Base-by-base conservation (phyloP, 1,140 invertebrate genomes). In the Pachypeltis micranthus region DNA sequence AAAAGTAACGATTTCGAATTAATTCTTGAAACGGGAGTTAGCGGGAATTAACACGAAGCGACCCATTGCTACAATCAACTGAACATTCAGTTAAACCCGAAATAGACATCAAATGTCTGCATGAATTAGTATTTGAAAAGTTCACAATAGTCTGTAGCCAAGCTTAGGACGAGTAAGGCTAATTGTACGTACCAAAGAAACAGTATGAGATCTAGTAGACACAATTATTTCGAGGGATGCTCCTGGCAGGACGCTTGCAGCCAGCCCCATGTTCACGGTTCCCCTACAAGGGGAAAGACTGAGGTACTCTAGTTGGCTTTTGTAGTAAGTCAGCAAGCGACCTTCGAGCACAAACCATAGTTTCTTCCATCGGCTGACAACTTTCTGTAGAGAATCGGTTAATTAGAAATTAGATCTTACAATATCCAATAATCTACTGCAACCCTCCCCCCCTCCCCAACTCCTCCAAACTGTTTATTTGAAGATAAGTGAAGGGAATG, bases 321-420 rank as follows among this genome's bases (percentile, higher is more conserved):
- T 72, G 65, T 79, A 81, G 68, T 79, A 80, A 1, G 79, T 69
- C 23, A 80, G 69, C n/a, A 81, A 69, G 26, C 75, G 71, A 12
- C 77, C 78, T 67, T 81, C 77, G 28, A 81, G 67, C 1, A 81
- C 79, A 65, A 79, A 81, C 77, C 78, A 81, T 65, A 76, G 76
- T 47, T 73, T 74, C 66, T 77, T 78, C 76, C 78, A 81, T 0
- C 73, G 70, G 21, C 71, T 71, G 23, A 76, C 73, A 67, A 78
- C 69, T 59, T 70, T 71, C 76, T 78, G 69, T 44, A 71, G 72
- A 58, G 59, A 54, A 23, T n/a, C 19, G 28, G 19, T 19, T 28
- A 39, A 29, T 21, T 59, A 39, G 21, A 12, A 29, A 7, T 39
- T 25, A 39, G 23, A 29, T 31, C 16, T 28, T 59, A 28, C n/a